Conservation (phyloP, 2,113 vertebrate species). For the Leiothrix lutea region DNA sequence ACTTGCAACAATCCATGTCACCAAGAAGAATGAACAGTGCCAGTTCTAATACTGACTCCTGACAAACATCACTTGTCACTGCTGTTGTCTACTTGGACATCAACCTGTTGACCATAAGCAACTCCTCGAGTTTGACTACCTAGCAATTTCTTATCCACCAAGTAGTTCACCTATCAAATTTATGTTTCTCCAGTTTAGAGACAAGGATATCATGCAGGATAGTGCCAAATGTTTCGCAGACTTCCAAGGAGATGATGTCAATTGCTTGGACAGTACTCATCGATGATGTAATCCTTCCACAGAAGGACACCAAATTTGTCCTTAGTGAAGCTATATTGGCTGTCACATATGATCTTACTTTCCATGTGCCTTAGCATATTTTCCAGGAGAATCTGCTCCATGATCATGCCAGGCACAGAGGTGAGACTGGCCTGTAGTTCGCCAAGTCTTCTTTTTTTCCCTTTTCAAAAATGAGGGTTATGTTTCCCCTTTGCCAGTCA, state of each 20-base stretch:
- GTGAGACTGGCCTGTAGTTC: background rate
- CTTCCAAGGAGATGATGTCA: background rate
- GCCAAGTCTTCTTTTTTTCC: background rate
- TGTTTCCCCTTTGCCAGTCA: background rate
- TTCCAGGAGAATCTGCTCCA: background rate
- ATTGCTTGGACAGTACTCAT: background rate
- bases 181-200: background rate
- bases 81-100: background rate
- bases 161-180: background rate
- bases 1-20: background rate
- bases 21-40: background rate
- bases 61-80: background rate
- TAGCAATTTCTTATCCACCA: background rate
- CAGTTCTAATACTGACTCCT: background rate
- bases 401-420: background rate
- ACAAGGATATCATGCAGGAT: background rate
- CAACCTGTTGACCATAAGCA: background rate
- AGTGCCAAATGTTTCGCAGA: background rate
- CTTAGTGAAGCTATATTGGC: background rate
- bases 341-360: background rate
- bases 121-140: background rate
- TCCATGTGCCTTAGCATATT: background rate
- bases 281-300: background rate
- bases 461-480: background rate
- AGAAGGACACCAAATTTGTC: background rate